phyloP scores from a whole-genome alignment of 2,888 invertebrate genomes.

The Cantharis nigra region DNA sequence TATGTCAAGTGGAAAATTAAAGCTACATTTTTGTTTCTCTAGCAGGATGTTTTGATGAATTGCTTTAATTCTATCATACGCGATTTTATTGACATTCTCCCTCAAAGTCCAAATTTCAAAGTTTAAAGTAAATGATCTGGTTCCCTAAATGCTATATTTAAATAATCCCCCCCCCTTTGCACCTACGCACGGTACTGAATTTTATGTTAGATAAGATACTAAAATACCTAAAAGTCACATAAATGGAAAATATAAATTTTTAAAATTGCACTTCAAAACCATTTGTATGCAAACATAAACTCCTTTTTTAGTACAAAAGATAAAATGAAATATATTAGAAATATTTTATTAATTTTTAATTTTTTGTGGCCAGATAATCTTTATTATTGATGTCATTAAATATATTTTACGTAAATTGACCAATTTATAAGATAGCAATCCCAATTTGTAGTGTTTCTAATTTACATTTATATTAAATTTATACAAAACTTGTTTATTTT shows the following conservation, averaged over 20 bases:
- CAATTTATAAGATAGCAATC: neutral
- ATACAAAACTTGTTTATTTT: neutral
- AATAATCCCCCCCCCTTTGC: neutral
- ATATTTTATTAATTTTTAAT: neutral
- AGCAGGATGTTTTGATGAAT: no score
- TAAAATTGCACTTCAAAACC: neutral
- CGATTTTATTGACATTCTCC: no score
- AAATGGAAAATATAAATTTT: neutral
- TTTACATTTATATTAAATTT: neutral
- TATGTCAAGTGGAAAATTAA: no score
- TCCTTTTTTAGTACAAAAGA: neutral
- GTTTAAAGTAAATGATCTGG: no score
- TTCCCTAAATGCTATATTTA: no score
- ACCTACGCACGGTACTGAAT: neutral
- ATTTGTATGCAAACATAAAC: neutral
- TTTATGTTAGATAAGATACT: neutral
- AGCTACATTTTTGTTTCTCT: no score
- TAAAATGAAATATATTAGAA: neutral
- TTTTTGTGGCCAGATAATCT: neutral
- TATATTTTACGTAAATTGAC: neutral
- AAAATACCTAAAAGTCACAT: neutral
- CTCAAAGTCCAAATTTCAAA: no score
- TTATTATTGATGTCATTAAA: neutral
- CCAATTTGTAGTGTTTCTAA: neutral
- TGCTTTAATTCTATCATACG: no score